Conservation (phyloP, 2,113 vertebrate genomes). For the Bufo bufo region DNA sequence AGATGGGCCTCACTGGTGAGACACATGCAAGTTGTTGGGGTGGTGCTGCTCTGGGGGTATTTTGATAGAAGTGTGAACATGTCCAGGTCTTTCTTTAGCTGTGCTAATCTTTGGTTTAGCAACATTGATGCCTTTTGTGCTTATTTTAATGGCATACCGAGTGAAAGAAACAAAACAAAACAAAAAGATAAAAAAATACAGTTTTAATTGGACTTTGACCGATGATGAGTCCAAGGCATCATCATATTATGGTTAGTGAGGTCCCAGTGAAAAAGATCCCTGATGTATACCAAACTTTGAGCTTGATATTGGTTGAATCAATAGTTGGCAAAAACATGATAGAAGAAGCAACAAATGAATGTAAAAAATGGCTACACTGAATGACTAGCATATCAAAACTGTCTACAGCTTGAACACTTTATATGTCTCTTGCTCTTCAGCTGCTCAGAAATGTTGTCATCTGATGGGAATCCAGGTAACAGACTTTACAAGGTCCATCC, state of each 20-base stretch:
- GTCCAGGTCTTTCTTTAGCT: too few species aligned
- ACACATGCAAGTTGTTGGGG: too few species aligned
- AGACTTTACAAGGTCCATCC: constrained; percentile 90
- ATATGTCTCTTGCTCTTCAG: constrained; percentile 65
- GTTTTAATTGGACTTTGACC: background rate
- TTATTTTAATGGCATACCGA: background rate
- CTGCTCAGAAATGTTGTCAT: constrained; percentile 95
- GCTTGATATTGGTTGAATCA: background rate
- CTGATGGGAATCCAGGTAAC: constrained; percentile 92
- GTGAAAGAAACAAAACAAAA: too few species aligned
- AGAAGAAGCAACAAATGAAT: background rate
- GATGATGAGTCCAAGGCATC: background rate
- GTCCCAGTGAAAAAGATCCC: background rate
- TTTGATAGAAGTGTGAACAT: too few species aligned
- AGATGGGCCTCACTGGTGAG: too few species aligned
- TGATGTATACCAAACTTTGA: background rate
- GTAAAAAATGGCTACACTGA: background rate
- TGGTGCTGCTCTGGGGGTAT: too few species aligned
- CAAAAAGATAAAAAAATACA: too few species aligned
- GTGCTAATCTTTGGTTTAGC: too few species aligned
- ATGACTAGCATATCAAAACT: background rate
- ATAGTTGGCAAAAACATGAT: background rate
- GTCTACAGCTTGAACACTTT: background rate
- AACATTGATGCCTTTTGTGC: too few species aligned
- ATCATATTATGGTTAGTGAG: background rate